Conservation (phyloP, 2,888 invertebrate genomes). For the Argyresthia albistria region DNA sequence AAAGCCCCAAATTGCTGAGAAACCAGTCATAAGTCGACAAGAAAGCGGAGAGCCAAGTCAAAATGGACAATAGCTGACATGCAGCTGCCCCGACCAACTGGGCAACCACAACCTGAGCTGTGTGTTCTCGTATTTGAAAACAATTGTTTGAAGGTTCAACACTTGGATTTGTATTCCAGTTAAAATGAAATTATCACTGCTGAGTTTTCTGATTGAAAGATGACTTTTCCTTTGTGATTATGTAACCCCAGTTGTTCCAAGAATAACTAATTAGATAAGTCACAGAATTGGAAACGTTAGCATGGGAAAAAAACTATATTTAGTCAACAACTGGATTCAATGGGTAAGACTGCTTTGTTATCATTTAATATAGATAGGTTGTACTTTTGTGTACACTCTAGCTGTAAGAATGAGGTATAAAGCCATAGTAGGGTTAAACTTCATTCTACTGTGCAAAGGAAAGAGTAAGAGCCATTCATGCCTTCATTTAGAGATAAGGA, state of each 20-base stretch:
- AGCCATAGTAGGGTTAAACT: background rate
- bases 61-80: slow-evolving; percentile 57
- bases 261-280: background rate
- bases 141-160: slow-evolving; percentile 31
- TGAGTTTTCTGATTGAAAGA: slow-evolving; percentile 9
- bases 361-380: background rate
- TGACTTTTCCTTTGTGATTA: background rate
- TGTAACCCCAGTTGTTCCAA: background rate
- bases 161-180: slow-evolving; percentile 9
- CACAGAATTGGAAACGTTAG: background rate
- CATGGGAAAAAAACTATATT: background rate
- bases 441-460: background rate
- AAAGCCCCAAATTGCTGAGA: slow-evolving; percentile 12
- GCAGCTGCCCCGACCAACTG: slow-evolving; percentile 34
- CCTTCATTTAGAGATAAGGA: background rate
- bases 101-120: slow-evolving; percentile 42
- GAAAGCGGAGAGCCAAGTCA: slow-evolving; percentile 44
- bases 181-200: slow-evolving; percentile 7
- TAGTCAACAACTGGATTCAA: background rate
- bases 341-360: background rate
- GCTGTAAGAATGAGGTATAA: background rate
- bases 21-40: slow-evolving; percentile 28
- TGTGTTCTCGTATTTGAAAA: slow-evolving; percentile 59
- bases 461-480: background rate
- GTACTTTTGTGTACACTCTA: background rate